Evolutionary conservation across 2,797 vertebrate genomes (phyloP), one percentile per base, ranked within the genome.

Genomic region (Ambastaia sidthimunki): DNA sequence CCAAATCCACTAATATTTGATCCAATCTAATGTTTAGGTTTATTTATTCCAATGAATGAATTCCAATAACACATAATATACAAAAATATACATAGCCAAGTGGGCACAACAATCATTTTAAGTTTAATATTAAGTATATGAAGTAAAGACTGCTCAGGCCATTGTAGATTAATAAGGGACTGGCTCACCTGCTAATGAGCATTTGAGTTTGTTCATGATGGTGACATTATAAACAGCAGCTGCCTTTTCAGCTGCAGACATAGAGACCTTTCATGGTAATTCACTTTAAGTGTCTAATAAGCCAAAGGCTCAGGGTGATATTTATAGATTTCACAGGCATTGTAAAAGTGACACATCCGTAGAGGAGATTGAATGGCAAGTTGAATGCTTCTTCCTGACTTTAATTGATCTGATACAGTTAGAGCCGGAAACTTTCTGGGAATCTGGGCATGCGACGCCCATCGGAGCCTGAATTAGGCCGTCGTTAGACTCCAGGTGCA

Each of bases 401-500:
- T 76, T 19, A 68, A 72, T 54, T 69, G 74, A 75, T 66, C 21
- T 63, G 62, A 70, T 50, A 69, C 55, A 82, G 10, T 70, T 31
- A 57, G 63, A 71, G 55, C 68, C n/a, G 28, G 60, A 28, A 31
- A 50, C 72, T 50, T 60, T 74, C 31, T 11, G 1, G 47, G 16
- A 65, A 57, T 74, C 31, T 78, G 63, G 31, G 21, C 9, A 67
- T 15, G 23, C 0, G 23, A 71, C 65, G 80, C 59, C 52, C 54
- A 18, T 72, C 28, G 67, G 52, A 57, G 81, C 15, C 47, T 31
- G 7, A 75, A 71, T 66, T 79, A 52, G 44, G 18, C 48, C 19
- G 31, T 75, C 37, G 63, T 74, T 73, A 62, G 13, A 68, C 62
- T 71, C 48, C 68, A 69, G 23, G 66, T 68, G 62, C 28, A 34